Conservation (phyloP, 1,140 invertebrate genomes). For the Helicoverpa zea region DNA sequence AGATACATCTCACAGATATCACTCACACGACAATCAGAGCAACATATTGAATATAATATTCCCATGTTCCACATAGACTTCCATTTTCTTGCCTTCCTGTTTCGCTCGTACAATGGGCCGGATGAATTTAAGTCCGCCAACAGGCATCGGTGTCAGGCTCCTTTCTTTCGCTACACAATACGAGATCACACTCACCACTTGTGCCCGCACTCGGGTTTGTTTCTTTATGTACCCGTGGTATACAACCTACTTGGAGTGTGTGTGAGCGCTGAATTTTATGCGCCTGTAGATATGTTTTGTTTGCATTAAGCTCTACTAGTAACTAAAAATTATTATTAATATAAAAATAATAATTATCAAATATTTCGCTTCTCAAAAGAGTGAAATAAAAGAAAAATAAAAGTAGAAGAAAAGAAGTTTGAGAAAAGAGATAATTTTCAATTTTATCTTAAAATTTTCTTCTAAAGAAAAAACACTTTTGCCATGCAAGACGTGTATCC, state of each 20-base stretch:
- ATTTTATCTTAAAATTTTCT: too few species aligned
- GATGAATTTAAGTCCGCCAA: conserved; percentile 43
- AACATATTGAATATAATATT: conserved; percentile 17
- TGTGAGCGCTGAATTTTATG: background rate
- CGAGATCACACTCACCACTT: conserved; percentile 45
- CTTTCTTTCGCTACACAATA: conserved; percentile 48
- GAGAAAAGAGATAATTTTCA: too few species aligned
- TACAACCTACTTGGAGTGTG: background rate
- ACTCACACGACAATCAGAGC: background rate
- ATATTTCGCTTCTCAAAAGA: too few species aligned
- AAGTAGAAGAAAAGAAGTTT: too few species aligned
- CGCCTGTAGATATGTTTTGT: background rate
- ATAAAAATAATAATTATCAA: too few species aligned
- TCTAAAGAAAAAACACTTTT: too few species aligned
- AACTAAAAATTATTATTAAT: too few species aligned
- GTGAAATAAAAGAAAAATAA: too few species aligned
- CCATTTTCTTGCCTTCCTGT: conserved; percentile 30
- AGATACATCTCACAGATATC: background rate
- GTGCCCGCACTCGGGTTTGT: conserved; percentile 38
- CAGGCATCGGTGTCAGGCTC: conserved; percentile 42
- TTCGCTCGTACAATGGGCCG: conserved; percentile 33
- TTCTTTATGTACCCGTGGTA: conserved; percentile 10
- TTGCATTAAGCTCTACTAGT: background rate
- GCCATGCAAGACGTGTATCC: too few species aligned
- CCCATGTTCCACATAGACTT: conserved; percentile 21